A percentile compares a stretch with the other conserved stretches of the same genome.
phyloP scores from a whole-genome alignment of 1,140 invertebrate species.

The Drosophila subpulchrella region DNA sequence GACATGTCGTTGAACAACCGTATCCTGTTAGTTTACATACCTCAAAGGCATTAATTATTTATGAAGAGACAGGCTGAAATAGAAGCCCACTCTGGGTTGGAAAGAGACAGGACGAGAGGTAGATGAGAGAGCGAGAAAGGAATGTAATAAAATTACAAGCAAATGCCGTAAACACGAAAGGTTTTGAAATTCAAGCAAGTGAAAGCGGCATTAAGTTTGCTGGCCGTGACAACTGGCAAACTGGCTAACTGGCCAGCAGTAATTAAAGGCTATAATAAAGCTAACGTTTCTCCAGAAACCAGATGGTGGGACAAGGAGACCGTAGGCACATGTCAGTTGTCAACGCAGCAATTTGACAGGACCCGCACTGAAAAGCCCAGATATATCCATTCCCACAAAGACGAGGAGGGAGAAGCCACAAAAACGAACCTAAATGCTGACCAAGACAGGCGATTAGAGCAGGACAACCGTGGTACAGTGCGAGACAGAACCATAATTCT shows the following conservation, averaged over 20 bases:
- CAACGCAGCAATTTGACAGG: constrained; percentile 73
- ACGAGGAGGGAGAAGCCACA: constrained; percentile 27
- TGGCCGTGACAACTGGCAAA: constrained; percentile 52
- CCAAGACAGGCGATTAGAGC: constrained; percentile 30
- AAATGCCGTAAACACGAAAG: constrained; percentile 60
- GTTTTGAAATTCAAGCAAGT: constrained; percentile 71
- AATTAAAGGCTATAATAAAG: constrained; percentile 75
- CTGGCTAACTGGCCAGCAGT: constrained; percentile 57
- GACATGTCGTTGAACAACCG: constrained; percentile 27
- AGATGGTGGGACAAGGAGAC: not conserved
- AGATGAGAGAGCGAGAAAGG: constrained; percentile 14
- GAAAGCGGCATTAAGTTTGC: constrained; percentile 64
- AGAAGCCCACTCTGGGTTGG: not conserved
- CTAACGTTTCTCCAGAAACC: constrained; percentile 38
- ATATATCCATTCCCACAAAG: constrained; percentile 29
- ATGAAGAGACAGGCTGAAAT: constrained; percentile 54
- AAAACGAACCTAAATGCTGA: constrained; percentile 42
- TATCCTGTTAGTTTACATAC: constrained; percentile 60
- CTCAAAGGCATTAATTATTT: constrained; percentile 76
- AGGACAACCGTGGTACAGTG: constrained; percentile 6
- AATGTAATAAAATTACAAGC: constrained; percentile 73
- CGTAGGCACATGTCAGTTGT: constrained; percentile 68
- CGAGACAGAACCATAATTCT: not conserved
- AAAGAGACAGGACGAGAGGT: not conserved
- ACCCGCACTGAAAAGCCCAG: constrained; percentile 17